phyloP scores from a whole-genome alignment of 1,140 invertebrate genomes.

The Charaxes varanes region DNA sequence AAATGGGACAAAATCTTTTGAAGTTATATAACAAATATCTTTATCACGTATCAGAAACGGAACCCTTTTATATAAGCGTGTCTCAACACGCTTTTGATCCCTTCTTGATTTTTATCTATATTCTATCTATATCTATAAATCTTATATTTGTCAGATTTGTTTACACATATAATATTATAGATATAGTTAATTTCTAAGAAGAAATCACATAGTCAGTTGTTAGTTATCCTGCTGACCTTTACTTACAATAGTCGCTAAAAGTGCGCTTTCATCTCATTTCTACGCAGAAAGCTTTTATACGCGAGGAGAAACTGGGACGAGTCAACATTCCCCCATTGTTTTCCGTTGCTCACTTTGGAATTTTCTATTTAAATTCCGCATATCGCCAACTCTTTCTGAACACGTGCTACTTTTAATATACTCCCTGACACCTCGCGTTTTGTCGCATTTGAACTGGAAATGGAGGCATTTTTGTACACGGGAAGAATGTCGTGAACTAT shows the following conservation, averaged over 20 bases:
- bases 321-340: constrained; percentile 24
- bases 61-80: too few relatives aligned
- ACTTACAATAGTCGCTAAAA: constrained; percentile 9
- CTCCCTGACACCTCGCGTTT: constrained; percentile 17
- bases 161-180: too few relatives aligned
- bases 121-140: too few relatives aligned
- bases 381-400: constrained; percentile 21
- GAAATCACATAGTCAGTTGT: too few relatives aligned
- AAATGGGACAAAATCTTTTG: too few relatives aligned
- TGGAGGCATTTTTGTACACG: neutral
- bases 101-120: too few relatives aligned
- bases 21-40: too few relatives aligned
- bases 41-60: too few relatives aligned
- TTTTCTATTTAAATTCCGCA: constrained; percentile 37
- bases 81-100: too few relatives aligned
- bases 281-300: constrained; percentile 19
- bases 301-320: constrained; percentile 18
- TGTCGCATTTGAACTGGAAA: constrained; percentile 7
- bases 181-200: too few relatives aligned
- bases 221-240: constrained; percentile 8
- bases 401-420: constrained; percentile 26
- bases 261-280: constrained; percentile 17
- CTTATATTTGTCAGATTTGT: too few relatives aligned
- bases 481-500: too few relatives aligned
- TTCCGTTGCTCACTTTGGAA: constrained; percentile 28